Base-by-base conservation (phyloP, 2,888 invertebrate genomes). In the Drosophila anomalata region DNA sequence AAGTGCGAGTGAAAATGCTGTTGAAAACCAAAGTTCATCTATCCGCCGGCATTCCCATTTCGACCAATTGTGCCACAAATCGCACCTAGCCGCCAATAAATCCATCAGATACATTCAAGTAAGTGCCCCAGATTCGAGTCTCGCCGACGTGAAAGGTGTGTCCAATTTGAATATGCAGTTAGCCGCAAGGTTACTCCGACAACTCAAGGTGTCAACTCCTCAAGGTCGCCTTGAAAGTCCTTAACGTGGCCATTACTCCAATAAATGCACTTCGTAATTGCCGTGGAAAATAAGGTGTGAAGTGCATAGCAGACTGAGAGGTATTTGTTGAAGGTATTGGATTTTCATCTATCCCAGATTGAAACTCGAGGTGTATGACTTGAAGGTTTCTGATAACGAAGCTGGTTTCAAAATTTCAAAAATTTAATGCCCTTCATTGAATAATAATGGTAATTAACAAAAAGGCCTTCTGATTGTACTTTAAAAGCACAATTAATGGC, bases 161-260 rank as follows among this genome's bases (percentile, higher is more conserved):
- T 51, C 73, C 73, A 79, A 78, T 79, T 63, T 50, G 69, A 75
- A 65, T 56, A 60, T 62, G 53, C 67, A 54, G 46, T 48, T 52
- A 47, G 39, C n/a, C 17, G 39, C 77, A 80, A 78, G 76, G 80
- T 59, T 75, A 63, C 47, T 59, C 44, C 53, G 50, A 36, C 6
- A 53, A 41, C 41, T 11, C 9, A 47, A 77, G 75, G 79, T 86
- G 84, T 61, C 68, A 83, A 70, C 44, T 74, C 75, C 76, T 78
- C 87, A 88, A 89, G 89, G 88, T 59, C 82, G 69, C 36, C 47
- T 17, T 22, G 22, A 14, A 17, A 22, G 29, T 29, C 52, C n/a
- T 53, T 3, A 9, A 33, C 11, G 6, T 33, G 31, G 31, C 14
- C 20, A 11, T 24, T 57, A n/a, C 31, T 31, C 11, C 22, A 41